Percentiles rank a stretch among this genome's conserved stretches.
These are phyloP conservation scores for Pseudorectes ferrugineus DNA, from an alignment of 2,113 vertebrate genomes.

Conservation along the genomic window DNA sequence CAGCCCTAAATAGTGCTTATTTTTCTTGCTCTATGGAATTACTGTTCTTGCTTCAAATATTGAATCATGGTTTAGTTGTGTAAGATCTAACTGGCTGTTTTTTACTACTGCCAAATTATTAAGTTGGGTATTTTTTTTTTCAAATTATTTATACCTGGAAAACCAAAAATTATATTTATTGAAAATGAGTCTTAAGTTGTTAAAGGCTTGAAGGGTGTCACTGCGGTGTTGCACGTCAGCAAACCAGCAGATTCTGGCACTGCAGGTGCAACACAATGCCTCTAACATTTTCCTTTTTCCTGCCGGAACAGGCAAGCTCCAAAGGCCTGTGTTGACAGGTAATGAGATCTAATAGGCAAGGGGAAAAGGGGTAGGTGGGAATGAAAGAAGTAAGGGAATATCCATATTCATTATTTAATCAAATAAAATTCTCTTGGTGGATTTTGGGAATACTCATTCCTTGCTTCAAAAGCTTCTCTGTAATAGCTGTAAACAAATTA, in stretches of 20 bases:
- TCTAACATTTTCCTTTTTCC: slow-evolving; percentile 59
- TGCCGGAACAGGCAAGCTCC: slow-evolving; percentile 47
- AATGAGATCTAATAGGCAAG: slow-evolving; percentile 72
- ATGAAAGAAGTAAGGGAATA: slow-evolving; percentile 49
- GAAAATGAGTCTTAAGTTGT: slow-evolving; percentile 41
- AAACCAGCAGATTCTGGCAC: slow-evolving; percentile 58
- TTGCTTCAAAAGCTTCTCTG: slow-evolving; percentile 69
- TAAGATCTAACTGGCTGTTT: not conserved
- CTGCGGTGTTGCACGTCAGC: slow-evolving; percentile 23
- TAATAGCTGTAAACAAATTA: slow-evolving; percentile 81
- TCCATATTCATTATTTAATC: slow-evolving; percentile 79
- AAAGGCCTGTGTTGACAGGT: slow-evolving; percentile 69
- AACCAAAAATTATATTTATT: slow-evolving; percentile 56
- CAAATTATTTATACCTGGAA: slow-evolving; percentile 7
- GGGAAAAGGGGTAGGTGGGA: slow-evolving; percentile 9
- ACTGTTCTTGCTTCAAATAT: not conserved
- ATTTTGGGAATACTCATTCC: slow-evolving; percentile 72
- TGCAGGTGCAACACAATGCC: not conserved
- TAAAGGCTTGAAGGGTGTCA: slow-evolving; percentile 22
- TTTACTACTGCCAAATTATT: slow-evolving; percentile 20
- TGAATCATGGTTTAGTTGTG: not conserved
- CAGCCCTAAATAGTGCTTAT: not conserved
- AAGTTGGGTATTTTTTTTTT: not conserved
- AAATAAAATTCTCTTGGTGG: slow-evolving; percentile 72
- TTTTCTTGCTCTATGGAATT: not conserved